phyloP scores from a whole-genome alignment of 2,113 vertebrate species.

The Chaenogobius annularis region DNA sequence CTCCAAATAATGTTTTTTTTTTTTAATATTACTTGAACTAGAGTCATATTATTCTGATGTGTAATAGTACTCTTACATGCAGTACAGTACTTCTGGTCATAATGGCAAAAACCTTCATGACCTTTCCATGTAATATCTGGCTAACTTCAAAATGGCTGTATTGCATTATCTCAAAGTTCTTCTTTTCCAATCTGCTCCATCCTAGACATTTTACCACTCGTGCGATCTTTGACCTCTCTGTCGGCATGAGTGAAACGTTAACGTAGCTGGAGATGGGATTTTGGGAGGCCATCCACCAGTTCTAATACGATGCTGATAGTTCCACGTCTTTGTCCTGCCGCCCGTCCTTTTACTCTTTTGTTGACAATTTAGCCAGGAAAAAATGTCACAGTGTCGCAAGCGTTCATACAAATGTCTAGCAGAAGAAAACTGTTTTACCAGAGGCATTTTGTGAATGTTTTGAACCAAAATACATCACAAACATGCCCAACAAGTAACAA shows the following conservation, averaged over 20 bases:
- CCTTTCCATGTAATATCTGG: not conserved
- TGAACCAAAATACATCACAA: not conserved
- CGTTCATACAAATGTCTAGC: slow-evolving; percentile 39
- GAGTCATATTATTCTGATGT: not conserved
- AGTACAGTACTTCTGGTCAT: not conserved
- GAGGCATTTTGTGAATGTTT: not conserved
- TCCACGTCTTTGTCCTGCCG: slow-evolving; percentile 40
- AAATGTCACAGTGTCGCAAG: slow-evolving; percentile 32
- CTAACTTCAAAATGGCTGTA: slow-evolving; percentile 1
- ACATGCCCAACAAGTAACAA: not conserved
- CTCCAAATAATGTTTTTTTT: too few relatives aligned
- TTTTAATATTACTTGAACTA: too few relatives aligned
- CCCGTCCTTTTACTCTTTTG: slow-evolving; percentile 34
- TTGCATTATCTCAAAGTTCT: not conserved
- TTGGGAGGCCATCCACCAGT: slow-evolving; percentile 4
- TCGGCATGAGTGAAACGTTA: not conserved
- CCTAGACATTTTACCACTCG: not conserved
- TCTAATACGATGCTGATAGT: slow-evolving; percentile 24
- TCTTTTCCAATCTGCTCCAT: not conserved
- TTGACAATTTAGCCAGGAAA: slow-evolving; percentile 40
- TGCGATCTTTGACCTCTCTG: not conserved
- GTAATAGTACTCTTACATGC: not conserved
- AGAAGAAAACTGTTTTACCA: not conserved
- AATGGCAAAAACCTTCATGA: not conserved
- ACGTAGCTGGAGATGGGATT: slow-evolving; percentile 14